Evolutionary conservation across 2,888 invertebrate species (phyloP).

Genomic region (Hermaeophaga mercurialis): DNA sequence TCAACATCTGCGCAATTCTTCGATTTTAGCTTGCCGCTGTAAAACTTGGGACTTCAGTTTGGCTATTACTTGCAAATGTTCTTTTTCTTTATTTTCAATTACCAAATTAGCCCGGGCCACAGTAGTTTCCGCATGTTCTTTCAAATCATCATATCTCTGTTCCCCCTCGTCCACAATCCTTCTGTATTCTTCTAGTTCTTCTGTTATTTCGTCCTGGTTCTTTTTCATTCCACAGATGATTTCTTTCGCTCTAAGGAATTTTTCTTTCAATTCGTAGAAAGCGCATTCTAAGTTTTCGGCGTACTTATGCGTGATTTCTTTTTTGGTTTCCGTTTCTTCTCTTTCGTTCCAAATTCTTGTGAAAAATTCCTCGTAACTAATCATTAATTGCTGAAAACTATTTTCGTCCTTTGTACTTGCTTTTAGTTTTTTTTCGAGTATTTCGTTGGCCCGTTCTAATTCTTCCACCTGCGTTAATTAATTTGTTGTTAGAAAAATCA

Average conservation of each 20-base stretch:
- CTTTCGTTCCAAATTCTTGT: slow-evolving; percentile 46
- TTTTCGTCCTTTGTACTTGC: slow-evolving; percentile 28
- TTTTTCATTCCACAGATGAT: slow-evolving; percentile 47
- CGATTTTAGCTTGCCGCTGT: slow-evolving; percentile 45
- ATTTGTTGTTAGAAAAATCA: no score
- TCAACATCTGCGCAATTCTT: slow-evolving; percentile 45
- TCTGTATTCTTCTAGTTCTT: slow-evolving; percentile 45
- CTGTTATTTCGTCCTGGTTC: slow-evolving; percentile 47
- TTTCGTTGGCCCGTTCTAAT: slow-evolving; percentile 34
- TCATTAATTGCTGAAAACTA: slow-evolving; percentile 40
- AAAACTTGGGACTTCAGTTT: slow-evolving; percentile 46
- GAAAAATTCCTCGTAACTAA: slow-evolving; percentile 48
- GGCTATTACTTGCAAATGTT: slow-evolving; percentile 45
- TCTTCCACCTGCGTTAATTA: no score
- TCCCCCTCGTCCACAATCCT: slow-evolving; percentile 40
- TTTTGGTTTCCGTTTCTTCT: slow-evolving; percentile 42
- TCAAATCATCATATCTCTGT: slow-evolving; percentile 44
- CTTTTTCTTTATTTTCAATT: slow-evolving; percentile 42
- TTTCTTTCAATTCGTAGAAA: slow-evolving; percentile 49
- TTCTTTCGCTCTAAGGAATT: slow-evolving; percentile 49
- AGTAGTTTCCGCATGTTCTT: slow-evolving; percentile 44
- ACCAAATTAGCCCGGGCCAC: slow-evolving; percentile 45
- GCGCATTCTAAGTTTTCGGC: slow-evolving; percentile 48
- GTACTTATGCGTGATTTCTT: slow-evolving; percentile 42
- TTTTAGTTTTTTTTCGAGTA: slow-evolving; percentile 28